These are phyloP conservation scores for Digitonthophagus gazella DNA, from an alignment of 2,888 invertebrate species.

Conservation along the genomic window DNA sequence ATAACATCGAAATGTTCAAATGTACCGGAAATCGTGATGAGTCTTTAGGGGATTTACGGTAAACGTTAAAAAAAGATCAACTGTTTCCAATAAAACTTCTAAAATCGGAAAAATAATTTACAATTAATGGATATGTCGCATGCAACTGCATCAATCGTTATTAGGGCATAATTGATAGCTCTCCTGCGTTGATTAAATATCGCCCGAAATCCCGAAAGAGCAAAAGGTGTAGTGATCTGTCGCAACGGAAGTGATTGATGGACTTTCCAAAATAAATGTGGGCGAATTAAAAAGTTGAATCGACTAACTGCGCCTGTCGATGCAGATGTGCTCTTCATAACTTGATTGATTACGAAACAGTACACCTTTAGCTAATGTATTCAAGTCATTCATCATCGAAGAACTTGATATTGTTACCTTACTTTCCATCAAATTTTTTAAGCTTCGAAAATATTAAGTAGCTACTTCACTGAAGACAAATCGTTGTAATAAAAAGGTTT, in stretches of 20 bases:
- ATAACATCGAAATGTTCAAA: not conserved
- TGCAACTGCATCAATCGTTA: not conserved
- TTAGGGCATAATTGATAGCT: not conserved
- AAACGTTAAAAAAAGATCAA: not conserved
- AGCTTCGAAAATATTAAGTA: no score
- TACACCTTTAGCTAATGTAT: not conserved
- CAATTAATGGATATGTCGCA: not conserved
- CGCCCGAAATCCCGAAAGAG: not conserved
- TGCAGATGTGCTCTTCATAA: not conserved
- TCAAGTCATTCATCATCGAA: no score
- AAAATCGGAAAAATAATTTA: not conserved
- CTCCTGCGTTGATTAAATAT: not conserved
- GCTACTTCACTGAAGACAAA: no score
- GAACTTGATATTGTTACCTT: no score
- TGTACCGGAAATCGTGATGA: not conserved
- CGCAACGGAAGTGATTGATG: not conserved
- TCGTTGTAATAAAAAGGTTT: no score
- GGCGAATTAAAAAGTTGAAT: not conserved
- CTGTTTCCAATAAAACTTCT: not conserved
- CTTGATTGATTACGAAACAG: not conserved
- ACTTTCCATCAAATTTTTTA: no score
- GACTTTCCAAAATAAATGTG: not conserved
- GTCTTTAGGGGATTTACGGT: not conserved
- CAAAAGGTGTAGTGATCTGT: not conserved
- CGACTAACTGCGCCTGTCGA: not conserved